Evolutionary conservation across 1,140 invertebrate species (phyloP).

Genomic region (Eulimnadia texana): DNA sequence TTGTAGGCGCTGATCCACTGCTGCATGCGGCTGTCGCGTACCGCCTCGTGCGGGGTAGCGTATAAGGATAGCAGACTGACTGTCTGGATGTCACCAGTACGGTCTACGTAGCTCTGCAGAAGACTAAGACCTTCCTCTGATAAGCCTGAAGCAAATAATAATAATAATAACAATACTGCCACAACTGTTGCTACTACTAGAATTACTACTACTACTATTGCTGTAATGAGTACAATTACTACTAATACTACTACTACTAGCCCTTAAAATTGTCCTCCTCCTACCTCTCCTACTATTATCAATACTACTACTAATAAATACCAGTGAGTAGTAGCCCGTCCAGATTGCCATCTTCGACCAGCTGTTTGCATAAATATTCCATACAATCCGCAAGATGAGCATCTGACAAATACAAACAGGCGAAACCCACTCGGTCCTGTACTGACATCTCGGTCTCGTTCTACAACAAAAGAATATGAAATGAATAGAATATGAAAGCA

Average conservation of each 20-base stretch:
- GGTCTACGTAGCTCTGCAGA: constrained; percentile 75
- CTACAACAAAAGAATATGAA: constrained; percentile 27
- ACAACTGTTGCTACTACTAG: no score
- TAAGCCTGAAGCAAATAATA: constrained; percentile 35
- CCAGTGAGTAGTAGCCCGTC: constrained; percentile 75
- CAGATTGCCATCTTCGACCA: constrained; percentile 62
- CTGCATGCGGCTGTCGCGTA: constrained; percentile 7
- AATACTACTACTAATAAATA: no score
- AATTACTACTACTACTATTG: no score
- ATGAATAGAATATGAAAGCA: not conserved
- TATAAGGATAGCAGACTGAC: constrained; percentile 48
- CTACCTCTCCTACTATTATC: no score
- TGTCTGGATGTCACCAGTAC: constrained; percentile 83
- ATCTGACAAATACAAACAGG: constrained; percentile 75
- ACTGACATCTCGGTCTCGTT: constrained; percentile 66
- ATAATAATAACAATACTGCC: not conserved
- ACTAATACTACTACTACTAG: no score
- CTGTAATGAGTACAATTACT: no score
- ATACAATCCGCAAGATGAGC: constrained; percentile 62
- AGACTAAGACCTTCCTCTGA: constrained; percentile 55
- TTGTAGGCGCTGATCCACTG: constrained; percentile 40
- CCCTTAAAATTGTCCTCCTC: no score
- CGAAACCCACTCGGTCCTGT: constrained; percentile 84
- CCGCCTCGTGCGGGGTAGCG: constrained; percentile 1
- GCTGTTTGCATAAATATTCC: constrained; percentile 45